Conservation (phyloP, 2,113 vertebrate genomes). For the Rhinolophus ferrumequinum region DNA sequence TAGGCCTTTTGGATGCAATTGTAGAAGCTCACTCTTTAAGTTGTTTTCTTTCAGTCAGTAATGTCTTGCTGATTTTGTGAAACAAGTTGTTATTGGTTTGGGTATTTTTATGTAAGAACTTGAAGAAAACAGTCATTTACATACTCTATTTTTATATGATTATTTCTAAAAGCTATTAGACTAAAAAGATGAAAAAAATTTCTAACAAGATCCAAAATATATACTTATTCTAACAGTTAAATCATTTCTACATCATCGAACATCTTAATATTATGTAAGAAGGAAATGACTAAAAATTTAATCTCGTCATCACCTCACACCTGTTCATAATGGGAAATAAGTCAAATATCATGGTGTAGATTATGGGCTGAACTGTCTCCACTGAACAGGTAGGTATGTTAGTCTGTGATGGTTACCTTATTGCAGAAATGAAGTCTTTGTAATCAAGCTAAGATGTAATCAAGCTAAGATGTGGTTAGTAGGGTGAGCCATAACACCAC, state of each 20-base stretch:
- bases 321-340: background rate
- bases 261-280: background rate
- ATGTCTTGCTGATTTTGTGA: background rate
- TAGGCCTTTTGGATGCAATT: background rate
- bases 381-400: background rate
- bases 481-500: background rate
- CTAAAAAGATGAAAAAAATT: background rate
- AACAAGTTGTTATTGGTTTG: background rate
- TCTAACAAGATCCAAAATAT: background rate
- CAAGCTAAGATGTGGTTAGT: background rate
- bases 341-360: background rate
- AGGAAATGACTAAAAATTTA: background rate
- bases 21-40: background rate
- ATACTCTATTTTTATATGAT: background rate
- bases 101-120: background rate
- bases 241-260: background rate
- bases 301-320: background rate
- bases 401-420: background rate
- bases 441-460: background rate
- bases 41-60: background rate
- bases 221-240: background rate
- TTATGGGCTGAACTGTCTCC: background rate
- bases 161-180: slow-evolving; percentile 7
- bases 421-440: background rate
- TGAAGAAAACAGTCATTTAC: background rate